Percentiles rank a stretch among this genome's conserved stretches.
These are phyloP conservation scores for Rugalucina vietnamica DNA, from an alignment of 2,888 invertebrate species.

Conservation along the genomic window DNA sequence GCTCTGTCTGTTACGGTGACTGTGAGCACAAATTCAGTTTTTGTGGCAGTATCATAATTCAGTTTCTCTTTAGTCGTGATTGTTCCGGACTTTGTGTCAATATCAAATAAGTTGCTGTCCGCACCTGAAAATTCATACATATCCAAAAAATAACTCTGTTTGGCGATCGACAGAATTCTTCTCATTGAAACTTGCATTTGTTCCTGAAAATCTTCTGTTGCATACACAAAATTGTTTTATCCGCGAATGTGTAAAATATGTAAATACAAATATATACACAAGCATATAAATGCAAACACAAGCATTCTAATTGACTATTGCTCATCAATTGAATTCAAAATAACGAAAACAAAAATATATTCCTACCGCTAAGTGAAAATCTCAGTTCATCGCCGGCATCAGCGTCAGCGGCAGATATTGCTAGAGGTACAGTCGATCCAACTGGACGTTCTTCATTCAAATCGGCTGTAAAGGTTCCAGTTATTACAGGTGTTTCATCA, in stretches of 20 bases:
- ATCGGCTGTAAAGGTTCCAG: conserved; percentile 6
- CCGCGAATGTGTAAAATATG: too few species aligned
- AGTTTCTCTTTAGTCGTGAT: neutral
- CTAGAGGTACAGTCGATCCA: conserved; percentile 11
- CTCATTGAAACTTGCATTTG: too few species aligned
- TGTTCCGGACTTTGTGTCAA: neutral
- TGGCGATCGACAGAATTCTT: too few species aligned
- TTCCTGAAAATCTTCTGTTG: too few species aligned
- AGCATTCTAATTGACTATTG: too few species aligned
- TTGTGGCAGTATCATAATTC: neutral
- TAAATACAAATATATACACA: too few species aligned
- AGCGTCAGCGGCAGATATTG: conserved; percentile 27
- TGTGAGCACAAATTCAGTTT: neutral
- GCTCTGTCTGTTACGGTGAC: neutral
- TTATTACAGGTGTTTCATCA: conserved; percentile 32
- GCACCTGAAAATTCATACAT: neutral
- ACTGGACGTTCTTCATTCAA: conserved; percentile 21
- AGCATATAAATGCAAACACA: too few species aligned
- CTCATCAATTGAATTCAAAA: too few species aligned
- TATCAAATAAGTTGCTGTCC: neutral
- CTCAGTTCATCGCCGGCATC: conserved; percentile 20
- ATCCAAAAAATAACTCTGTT: too few species aligned
- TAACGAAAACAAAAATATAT: neutral
- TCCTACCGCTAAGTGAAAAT: neutral
- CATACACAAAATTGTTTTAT: too few species aligned